Evolutionary conservation across 2,113 vertebrate genomes (phyloP), one percentile per base, ranked within the genome.

Genomic region (Chaetodon auriga): DNA sequence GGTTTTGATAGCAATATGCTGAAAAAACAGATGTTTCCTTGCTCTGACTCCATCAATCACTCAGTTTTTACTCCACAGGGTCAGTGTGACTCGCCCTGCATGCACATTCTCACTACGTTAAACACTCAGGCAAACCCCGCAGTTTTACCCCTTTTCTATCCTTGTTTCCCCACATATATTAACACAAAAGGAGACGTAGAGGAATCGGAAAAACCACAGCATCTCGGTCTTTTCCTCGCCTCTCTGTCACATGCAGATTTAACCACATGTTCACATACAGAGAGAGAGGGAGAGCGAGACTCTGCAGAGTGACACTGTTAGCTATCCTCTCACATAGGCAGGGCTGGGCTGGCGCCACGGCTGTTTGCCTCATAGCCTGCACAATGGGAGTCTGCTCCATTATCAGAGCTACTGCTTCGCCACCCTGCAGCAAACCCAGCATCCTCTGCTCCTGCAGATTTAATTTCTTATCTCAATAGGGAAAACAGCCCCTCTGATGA

Each of bases 391-490:
- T 87, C 80, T 57, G 90, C 91, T 91, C 93, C 91, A 94, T 94
- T 95, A 94, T 92, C 92, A 92, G 92, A 90, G 87, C 89, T 74
- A 63, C 92, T 85, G 89, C 90, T 71, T 84, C 76, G 74, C 90
- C 92, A 87, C 92, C 94, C 93, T 92, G 92, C 93, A 93, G 92
- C 90, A 92, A 88, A 84, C 83, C 90, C 91, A 82, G 91, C 90
- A 85, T 92, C 91, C 87, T 85, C 91, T 83, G 81, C 87, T 92
- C 84, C 89, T 87, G 90, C 92, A 93, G 89, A 92, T 93, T 95
- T 92, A 80, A 94, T 94, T 93, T 89, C 93, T 94, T 90, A 92
- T 93, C 92, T 92, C 93, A 89, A 87, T 87, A 87, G 88, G 87
- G 87, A 90, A 94, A 91, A 90, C 90, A 89, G 90, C 12, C 82